These are phyloP conservation scores for Lanius collurio DNA, from an alignment of 2,113 vertebrate genomes.

Conservation along the genomic window DNA sequence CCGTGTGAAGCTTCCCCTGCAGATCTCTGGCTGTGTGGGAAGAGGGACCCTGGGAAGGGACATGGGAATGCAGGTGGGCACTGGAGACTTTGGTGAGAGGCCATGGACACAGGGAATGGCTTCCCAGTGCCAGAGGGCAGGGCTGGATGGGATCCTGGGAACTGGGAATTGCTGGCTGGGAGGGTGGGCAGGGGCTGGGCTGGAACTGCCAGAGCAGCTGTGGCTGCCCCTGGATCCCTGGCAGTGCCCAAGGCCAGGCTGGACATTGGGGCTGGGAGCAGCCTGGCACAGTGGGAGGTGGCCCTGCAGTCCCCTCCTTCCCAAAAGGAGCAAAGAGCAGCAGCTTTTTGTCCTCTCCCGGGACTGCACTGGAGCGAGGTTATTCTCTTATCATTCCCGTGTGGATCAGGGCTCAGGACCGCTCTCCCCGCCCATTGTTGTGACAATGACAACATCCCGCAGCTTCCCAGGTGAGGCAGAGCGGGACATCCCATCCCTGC, in stretches of 20 bases:
- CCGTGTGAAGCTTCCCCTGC: not conserved
- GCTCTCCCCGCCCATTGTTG: fast-evolving
- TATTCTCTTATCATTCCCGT: fast-evolving
- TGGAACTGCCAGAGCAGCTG: not conserved
- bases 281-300: not conserved
- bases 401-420: not conserved
- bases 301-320: not conserved
- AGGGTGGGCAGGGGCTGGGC: not conserved
- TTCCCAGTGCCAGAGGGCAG: not conserved
- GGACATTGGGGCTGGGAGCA: not conserved
- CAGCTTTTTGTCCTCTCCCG: fast-evolving
- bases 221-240: not conserved
- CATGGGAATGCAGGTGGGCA: fast-evolving
- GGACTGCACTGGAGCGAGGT: fast-evolving
- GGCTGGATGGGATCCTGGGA: fast-evolving
- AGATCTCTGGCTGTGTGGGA: not conserved
- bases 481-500: fast-evolving
- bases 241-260: not conserved
- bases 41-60: not conserved
- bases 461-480: fast-evolving
- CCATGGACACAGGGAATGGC: not conserved
- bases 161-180: not conserved
- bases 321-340: not conserved
- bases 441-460: fast-evolving
- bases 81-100: not conserved